A percentile compares a stretch with the other conserved stretches of the same genome.
phyloP scores from a whole-genome alignment of 2,113 vertebrate species.

The Probosciger aterrimus region DNA sequence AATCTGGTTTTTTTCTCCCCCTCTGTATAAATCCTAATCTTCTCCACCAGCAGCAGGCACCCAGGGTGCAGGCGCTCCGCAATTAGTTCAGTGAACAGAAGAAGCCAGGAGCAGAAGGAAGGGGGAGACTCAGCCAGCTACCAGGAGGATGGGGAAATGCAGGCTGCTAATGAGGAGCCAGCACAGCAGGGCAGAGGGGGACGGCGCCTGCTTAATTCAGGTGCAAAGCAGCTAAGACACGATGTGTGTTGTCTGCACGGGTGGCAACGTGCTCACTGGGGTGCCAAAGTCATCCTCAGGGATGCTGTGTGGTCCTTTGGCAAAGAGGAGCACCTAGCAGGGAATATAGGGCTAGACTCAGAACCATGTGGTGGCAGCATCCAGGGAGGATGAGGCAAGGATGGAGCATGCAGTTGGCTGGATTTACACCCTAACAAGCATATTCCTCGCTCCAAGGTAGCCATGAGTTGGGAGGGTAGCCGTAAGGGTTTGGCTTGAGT shows the following conservation, averaged over 20 bases:
- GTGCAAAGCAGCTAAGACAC: rapidly evolving
- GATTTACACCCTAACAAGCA: rapidly evolving
- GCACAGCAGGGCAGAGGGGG: background rate
- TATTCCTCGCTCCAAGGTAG: background rate
- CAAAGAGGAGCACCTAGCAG: background rate
- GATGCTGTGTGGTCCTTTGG: background rate
- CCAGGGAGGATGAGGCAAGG: background rate
- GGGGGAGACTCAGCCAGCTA: background rate
- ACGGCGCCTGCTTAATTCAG: background rate
- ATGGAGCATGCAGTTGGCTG: background rate
- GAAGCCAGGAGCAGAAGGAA: conserved; percentile 33
- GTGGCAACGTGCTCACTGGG: rapidly evolving
- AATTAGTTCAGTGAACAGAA: conserved; percentile 63
- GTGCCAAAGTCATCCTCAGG: background rate
- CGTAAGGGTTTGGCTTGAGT: background rate
- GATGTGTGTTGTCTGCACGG: rapidly evolving
- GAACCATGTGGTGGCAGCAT: background rate
- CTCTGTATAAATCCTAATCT: conserved; percentile 71
- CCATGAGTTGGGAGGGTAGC: background rate
- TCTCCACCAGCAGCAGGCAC: conserved; percentile 66
- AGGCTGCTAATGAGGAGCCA: conserved; percentile 33
- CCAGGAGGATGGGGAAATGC: background rate
- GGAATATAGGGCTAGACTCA: background rate
- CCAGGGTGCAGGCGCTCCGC: conserved; percentile 48
- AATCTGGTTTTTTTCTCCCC: conserved; percentile 50